Evolutionary conservation across 2,113 vertebrate species (phyloP).

Genomic region (Sinocyclocheilus grahami): DNA sequence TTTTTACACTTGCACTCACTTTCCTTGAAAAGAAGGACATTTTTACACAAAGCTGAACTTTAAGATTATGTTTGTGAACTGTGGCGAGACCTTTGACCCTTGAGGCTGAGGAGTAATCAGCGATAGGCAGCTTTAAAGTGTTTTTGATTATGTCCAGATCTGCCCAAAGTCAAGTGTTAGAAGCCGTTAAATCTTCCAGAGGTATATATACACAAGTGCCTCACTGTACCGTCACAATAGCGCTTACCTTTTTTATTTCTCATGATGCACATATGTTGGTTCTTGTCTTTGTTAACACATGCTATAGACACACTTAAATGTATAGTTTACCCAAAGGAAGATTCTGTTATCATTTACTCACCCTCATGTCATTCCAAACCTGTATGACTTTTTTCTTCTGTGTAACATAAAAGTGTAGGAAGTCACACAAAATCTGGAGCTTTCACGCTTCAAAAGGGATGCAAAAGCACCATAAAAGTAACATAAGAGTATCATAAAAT

Average conservation of each 20-base stretch:
- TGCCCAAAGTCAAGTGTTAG: constrained; percentile 17
- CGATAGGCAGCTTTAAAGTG: constrained; percentile 40
- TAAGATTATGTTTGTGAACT: constrained; percentile 26
- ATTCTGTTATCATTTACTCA: background rate
- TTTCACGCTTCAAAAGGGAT: background rate
- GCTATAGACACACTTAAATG: background rate
- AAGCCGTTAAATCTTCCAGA: constrained; percentile 4
- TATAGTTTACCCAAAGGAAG: background rate
- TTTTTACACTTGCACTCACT: constrained; percentile 43
- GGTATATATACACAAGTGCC: constrained; percentile 30
- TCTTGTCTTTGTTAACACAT: constrained; percentile 6
- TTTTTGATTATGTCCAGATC: constrained; percentile 21
- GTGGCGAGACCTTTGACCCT: background rate
- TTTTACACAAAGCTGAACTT: constrained; percentile 8
- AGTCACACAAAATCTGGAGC: background rate
- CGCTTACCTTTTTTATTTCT: background rate
- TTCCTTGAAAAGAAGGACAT: constrained; percentile 27
- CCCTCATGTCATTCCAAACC: background rate
- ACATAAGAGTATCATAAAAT: background rate
- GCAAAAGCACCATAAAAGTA: background rate
- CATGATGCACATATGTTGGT: constrained; percentile 13
- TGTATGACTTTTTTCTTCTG: background rate
- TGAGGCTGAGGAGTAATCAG: constrained; percentile 6
- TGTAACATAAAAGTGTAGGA: background rate
- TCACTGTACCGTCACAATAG: background rate